Base-by-base conservation (phyloP, 2,797 vertebrate species). In the Enteromius treurensis region DNA sequence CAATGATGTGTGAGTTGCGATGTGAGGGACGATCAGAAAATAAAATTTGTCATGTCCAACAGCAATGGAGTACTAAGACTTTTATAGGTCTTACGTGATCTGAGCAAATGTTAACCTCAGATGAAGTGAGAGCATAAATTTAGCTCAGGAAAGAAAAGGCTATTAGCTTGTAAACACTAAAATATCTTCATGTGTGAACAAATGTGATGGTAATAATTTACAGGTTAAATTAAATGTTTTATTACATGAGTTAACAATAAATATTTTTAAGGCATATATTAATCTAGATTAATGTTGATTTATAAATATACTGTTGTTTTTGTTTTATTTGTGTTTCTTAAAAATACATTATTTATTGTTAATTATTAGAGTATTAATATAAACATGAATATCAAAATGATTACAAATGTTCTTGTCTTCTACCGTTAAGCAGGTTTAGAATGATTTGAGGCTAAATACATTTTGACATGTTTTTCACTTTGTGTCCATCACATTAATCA, bases 121-220 rank as follows among this genome's bases (percentile, higher is more conserved):
- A 1, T 34, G 69, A 64, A 84, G 71, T 34, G 74, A 81, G 62
- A 71, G n/a, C 68, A 68, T 79, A 81, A 17, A 77, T 77, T 77
- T 70, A n/a, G 21, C 34, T 42, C 21, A 64, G 6, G 47, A 78
- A 55, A 78, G 14, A 42, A 15, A 87, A 58, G 64, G 67, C 21
- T 68, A 77, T 64, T 21, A 34, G 14, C 49, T 62, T 21, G 21
- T n/a, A 69, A 55, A 51, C 15, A 34, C 47, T 70, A 53, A 17
- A 69, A 60, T 21, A 14, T 60, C 6, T 60, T 29, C 15, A 55
- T 37, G 42, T 62, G 15, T 11, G n/a, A 45, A 78, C 49, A 29
- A 37, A 67, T 9, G 42, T 55, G 49, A 37, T 40, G 8, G 47
- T 34, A 21, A 53, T 32, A 73, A 37, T 55, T 55, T 8, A 55